phyloP scores from a whole-genome alignment of 2,888 invertebrate species.

The Helleia helle region DNA sequence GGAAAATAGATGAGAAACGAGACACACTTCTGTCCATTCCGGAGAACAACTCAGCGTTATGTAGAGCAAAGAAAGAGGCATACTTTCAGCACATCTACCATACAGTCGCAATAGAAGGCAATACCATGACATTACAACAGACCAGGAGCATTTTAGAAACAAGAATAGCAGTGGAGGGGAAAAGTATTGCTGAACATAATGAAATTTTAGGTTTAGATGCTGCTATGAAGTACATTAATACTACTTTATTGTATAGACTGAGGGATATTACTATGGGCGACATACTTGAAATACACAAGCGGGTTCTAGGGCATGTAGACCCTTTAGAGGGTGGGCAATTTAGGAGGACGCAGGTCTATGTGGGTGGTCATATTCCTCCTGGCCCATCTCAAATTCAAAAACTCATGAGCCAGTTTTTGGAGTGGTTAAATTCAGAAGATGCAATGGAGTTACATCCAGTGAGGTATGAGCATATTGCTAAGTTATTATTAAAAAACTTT shows the following conservation, averaged over 20 bases:
- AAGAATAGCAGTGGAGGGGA: conserved; percentile 81
- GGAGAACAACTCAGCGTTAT: conserved; percentile 83
- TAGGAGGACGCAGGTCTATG: conserved; percentile 92
- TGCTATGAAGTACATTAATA: conserved; percentile 93
- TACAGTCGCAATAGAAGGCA: conserved; percentile 97
- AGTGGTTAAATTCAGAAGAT: conserved; percentile 94
- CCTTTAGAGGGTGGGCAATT: conserved; percentile 93
- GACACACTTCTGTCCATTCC: conserved; percentile 88
- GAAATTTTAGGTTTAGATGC: conserved; percentile 96
- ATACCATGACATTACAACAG: conserved; percentile 95
- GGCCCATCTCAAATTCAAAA: conserved; percentile 85
- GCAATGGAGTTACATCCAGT: conserved; percentile 91
- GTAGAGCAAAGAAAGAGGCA: conserved; percentile 93
- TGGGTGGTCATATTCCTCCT: conserved; percentile 96
- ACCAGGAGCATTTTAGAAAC: conserved; percentile 95
- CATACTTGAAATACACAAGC: conserved; percentile 91
- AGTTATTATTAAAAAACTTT: no score
- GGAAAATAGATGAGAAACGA: conserved; percentile 88
- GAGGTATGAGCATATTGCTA: conserved; percentile 52
- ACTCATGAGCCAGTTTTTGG: conserved; percentile 91
- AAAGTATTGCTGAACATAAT: conserved; percentile 97
- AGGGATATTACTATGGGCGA: conserved; percentile 87
- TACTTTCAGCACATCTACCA: conserved; percentile 98
- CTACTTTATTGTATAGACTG: conserved; percentile 84
- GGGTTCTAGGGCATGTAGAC: conserved; percentile 96